Evolutionary conservation across 92 coral and sea anemone species (phyloP).

Genomic region (Desmophyllum pertusum): DNA sequence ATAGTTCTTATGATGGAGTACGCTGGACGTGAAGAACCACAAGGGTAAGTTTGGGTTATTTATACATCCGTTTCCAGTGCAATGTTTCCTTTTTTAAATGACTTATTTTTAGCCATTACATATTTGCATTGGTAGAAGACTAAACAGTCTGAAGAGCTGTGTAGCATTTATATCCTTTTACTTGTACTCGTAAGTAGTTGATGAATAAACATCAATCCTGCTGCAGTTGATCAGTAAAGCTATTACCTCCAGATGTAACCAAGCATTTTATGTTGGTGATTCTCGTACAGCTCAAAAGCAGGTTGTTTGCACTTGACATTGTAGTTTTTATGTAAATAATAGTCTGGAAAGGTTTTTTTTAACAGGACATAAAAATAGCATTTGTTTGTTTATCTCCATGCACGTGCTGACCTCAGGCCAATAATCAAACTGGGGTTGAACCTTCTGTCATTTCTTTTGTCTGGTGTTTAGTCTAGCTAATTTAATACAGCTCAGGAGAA

Average conservation of each 20-base stretch:
- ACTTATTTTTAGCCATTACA: neutral
- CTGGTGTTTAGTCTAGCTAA: conserved; percentile 8
- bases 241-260: neutral
- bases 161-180: neutral
- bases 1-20: conserved; percentile 62
- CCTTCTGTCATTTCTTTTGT: conserved; percentile 26
- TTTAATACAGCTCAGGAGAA: neutral
- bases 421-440: conserved; percentile 3
- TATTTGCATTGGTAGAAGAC: conserved; percentile 63
- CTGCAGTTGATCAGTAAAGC: neutral
- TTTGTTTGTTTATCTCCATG: conserved; percentile 37
- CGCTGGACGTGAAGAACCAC: conserved; percentile 67
- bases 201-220: neutral
- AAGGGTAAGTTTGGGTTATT: conserved; percentile 54
- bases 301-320: neutral
- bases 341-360: conserved; percentile 24
- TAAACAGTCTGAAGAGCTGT: conserved; percentile 42
- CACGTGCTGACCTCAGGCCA: conserved; percentile 66
- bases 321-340: conserved; percentile 25
- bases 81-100: neutral
- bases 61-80: neutral
- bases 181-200: neutral
- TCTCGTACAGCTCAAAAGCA: neutral
- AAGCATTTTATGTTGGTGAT: neutral
- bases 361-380: neutral